Evolutionary conservation across 2,113 vertebrate genomes (phyloP).

Genomic region (Glareola pratincola): DNA sequence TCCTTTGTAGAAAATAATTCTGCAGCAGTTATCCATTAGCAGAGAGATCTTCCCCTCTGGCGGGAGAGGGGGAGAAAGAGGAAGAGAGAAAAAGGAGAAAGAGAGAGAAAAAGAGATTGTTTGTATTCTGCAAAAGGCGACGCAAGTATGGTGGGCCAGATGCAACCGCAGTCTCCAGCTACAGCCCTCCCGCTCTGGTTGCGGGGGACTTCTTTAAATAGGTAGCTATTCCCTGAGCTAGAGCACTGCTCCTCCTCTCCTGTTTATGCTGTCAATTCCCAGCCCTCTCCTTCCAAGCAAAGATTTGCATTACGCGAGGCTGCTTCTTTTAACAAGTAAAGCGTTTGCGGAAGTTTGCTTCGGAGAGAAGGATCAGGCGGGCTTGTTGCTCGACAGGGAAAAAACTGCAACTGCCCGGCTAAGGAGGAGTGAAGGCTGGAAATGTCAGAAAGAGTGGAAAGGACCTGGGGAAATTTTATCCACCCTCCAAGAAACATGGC

Average conservation of each 20-base stretch:
- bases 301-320: background rate
- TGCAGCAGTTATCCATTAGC: background rate
- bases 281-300: background rate
- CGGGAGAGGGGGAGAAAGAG: background rate
- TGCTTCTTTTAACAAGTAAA: slow-evolving; percentile 2
- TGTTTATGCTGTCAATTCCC: background rate
- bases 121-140: background rate
- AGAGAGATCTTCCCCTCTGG: background rate
- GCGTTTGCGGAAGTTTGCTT: background rate
- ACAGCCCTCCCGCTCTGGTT: background rate
- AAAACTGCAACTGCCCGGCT: background rate
- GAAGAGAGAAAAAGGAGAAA: background rate
- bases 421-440: background rate
- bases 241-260: background rate
- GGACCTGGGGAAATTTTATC: background rate
- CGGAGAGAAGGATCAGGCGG: background rate
- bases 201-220: background rate
- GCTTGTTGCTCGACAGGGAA: fast-evolving
- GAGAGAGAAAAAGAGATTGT: background rate
- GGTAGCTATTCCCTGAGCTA: background rate
- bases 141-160: background rate
- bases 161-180: background rate
- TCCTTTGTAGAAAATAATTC: background rate
- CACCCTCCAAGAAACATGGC: background rate
- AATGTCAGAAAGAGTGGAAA: background rate